Evolutionary conservation across 2,113 vertebrate genomes (phyloP).

Genomic region (Tragelaphus strepsiceros): DNA sequence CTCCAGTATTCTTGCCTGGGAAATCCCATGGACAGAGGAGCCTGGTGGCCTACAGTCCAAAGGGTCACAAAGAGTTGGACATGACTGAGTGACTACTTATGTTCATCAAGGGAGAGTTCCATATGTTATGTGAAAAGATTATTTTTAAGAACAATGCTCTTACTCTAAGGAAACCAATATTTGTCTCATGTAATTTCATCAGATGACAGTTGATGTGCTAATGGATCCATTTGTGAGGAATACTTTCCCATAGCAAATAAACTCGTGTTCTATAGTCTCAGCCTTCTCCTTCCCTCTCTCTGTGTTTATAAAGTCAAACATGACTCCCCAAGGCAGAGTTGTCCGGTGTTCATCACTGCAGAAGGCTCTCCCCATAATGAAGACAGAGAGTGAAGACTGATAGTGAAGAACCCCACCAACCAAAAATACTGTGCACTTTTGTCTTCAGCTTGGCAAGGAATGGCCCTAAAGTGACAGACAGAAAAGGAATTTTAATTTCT

Average conservation of each 20-base stretch:
- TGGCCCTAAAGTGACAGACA: neutral
- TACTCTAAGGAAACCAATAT: conserved; percentile 73
- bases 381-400: neutral
- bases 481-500: neutral
- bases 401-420: neutral
- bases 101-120: neutral
- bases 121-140: conserved; percentile 38
- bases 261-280: neutral
- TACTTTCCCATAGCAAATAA: neutral
- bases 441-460: neutral
- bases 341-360: neutral
- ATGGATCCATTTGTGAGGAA: conserved; percentile 2
- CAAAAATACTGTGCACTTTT: neutral
- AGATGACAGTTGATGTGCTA: neutral
- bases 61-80: neutral
- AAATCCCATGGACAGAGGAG: neutral
- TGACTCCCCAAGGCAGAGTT: neutral
- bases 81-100: neutral
- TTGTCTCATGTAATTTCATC: conserved; percentile 59
- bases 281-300: neutral
- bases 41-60: neutral
- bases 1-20: neutral
- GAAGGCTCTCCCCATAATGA: neutral
- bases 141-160: conserved; percentile 44
- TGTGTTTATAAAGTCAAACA: neutral